Percentiles rank a stretch among this genome's conserved stretches.
Conservation (phyloP, 2,797 vertebrate genomes). For the Falco naumanni region DNA sequence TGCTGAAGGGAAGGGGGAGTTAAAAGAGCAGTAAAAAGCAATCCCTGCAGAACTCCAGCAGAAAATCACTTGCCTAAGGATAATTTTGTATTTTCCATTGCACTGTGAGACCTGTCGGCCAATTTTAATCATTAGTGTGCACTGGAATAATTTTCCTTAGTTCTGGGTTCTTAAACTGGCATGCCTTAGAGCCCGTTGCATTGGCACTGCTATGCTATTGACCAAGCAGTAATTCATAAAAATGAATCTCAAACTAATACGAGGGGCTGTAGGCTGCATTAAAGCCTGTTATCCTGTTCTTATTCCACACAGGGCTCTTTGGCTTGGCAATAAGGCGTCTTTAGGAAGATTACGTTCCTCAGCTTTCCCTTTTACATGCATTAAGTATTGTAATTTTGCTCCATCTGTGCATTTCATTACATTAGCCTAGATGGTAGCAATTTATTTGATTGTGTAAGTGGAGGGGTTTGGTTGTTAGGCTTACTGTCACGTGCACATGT, state of each 20-base stretch:
- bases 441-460: not conserved
- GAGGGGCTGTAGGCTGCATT: accelerated
- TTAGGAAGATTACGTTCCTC: not conserved
- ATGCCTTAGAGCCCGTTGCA: not conserved
- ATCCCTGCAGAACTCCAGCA: constrained; percentile 1
- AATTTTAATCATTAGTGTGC: not conserved
- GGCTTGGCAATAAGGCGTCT: not conserved
- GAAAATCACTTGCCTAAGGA: constrained; percentile 19
- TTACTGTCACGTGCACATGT: accelerated
- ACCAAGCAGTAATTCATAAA: not conserved
- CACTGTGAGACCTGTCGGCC: not conserved
- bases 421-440: not conserved
- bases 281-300: not conserved
- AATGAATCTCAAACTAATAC: accelerated
- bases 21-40: not conserved
- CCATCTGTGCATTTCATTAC: not conserved
- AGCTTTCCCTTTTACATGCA: not conserved
- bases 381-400: not conserved
- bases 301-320: not conserved
- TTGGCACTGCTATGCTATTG: not conserved
- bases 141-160: not conserved
- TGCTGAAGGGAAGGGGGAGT: not conserved
- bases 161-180: not conserved
- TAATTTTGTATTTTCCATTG: not conserved
- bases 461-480: not conserved